Percentiles rank a stretch among this genome's conserved stretches.
Evolutionary conservation across 2,888 invertebrate genomes (phyloP).

Genomic region (Rhodophaea formosa): DNA sequence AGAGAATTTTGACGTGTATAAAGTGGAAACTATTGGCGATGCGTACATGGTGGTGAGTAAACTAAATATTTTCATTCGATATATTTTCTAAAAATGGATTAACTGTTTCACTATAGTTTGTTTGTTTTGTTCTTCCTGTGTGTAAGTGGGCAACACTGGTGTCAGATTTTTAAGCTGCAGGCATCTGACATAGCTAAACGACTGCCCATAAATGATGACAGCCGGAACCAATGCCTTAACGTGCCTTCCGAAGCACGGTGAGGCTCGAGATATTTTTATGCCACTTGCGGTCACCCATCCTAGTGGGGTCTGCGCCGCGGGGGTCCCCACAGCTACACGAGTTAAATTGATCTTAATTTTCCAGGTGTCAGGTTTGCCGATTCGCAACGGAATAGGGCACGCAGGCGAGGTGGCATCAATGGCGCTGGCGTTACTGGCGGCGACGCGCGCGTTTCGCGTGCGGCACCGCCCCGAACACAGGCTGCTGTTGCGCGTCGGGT

Average conservation of each 20-base stretch:
- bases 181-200: too few species aligned
- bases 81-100: neutral
- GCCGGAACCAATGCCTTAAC: too few species aligned
- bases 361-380: constrained; percentile 92
- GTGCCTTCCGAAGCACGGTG: too few species aligned
- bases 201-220: too few species aligned
- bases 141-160: too few species aligned
- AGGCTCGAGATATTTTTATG: too few species aligned
- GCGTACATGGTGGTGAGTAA: constrained; percentile 93
- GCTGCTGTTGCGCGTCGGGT: constrained; percentile 92
- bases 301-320: too few species aligned
- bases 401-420: constrained; percentile 97
- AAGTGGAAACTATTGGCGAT: constrained; percentile 95
- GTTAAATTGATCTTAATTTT: neutral
- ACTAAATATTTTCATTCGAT: neutral
- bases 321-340: too few species aligned
- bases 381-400: constrained; percentile 93
- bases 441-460: constrained; percentile 92
- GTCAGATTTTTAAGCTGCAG: too few species aligned
- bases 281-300: too few species aligned
- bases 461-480: constrained; percentile 92
- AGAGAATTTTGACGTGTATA: constrained; percentile 95
- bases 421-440: constrained; percentile 92
- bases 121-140: too few species aligned
- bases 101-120: neutral